phyloP scores from a whole-genome alignment of 2,113 vertebrate species.

The Octodon degus region DNA sequence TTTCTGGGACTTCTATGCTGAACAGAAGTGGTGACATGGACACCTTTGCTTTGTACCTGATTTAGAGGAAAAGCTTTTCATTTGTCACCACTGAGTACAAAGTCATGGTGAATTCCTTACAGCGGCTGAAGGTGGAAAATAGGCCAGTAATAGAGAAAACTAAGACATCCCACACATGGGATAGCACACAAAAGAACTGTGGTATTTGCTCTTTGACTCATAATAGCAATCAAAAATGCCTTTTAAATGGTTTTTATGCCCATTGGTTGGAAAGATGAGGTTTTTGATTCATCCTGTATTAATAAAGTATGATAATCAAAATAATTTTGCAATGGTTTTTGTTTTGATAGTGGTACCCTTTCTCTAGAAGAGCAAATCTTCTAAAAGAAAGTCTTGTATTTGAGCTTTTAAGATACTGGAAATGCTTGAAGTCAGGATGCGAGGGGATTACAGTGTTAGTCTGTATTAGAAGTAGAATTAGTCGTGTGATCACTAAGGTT shows the following conservation, averaged over 20 bases:
- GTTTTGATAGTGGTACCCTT: neutral
- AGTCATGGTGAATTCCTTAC: neutral
- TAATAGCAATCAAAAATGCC: neutral
- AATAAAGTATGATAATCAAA: neutral
- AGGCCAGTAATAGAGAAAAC: neutral
- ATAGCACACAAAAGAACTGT: neutral
- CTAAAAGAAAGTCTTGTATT: neutral
- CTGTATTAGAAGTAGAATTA: neutral
- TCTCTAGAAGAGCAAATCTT: neutral
- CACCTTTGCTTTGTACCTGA: neutral
- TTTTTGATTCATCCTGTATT: neutral
- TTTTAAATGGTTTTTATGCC: neutral
- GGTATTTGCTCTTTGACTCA: neutral
- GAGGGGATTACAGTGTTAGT: neutral
- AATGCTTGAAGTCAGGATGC: neutral
- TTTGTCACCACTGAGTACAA: neutral
- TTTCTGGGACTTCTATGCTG: neutral
- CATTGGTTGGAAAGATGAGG: neutral
- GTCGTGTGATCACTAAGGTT: neutral
- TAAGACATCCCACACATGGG: neutral
- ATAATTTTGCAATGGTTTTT: neutral
- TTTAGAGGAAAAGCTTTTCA: neutral
- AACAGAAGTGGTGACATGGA: neutral
- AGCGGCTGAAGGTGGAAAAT: neutral
- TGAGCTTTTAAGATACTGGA: neutral